Percentiles rank a stretch among this genome's conserved stretches.
phyloP scores from a whole-genome alignment of 2,113 vertebrate genomes.

The Oceanites oceanicus region DNA sequence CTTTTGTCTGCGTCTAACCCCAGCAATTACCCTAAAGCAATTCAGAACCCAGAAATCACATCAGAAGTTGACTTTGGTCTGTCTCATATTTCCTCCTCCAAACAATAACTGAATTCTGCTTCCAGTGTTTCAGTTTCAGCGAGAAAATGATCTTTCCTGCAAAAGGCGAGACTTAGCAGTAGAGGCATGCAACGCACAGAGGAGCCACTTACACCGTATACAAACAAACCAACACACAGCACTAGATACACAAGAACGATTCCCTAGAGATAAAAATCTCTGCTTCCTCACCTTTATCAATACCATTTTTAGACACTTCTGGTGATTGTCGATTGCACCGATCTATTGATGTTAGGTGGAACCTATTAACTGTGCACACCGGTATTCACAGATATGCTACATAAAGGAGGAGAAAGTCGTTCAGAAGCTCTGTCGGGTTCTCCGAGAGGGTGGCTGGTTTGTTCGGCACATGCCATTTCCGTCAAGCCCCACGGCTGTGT shows the following conservation, averaged over 20 bases:
- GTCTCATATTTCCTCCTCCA: background rate
- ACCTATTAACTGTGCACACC: background rate
- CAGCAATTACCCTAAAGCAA: background rate
- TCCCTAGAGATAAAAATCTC: background rate
- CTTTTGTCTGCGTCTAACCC: background rate
- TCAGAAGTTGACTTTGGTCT: background rate
- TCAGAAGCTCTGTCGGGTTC: background rate
- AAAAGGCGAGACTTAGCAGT: background rate
- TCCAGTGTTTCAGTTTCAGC: background rate
- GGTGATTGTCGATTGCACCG: background rate
- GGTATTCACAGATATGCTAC: background rate
- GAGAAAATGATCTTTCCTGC: background rate
- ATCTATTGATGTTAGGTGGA: background rate
- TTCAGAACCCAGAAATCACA: background rate
- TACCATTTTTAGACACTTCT: background rate
- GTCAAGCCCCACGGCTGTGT: fast-evolving
- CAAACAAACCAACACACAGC: background rate
- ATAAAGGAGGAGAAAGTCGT: fast-evolving
- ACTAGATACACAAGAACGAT: background rate
- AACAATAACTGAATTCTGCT: background rate
- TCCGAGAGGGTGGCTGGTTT: background rate
- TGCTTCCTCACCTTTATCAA: background rate
- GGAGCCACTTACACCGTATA: background rate
- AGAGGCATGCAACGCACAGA: background rate
- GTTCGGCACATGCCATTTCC: background rate